These are phyloP conservation scores for Sycophila sp. DNA, from an alignment of 1,140 invertebrate species.

Conservation along the genomic window DNA sequence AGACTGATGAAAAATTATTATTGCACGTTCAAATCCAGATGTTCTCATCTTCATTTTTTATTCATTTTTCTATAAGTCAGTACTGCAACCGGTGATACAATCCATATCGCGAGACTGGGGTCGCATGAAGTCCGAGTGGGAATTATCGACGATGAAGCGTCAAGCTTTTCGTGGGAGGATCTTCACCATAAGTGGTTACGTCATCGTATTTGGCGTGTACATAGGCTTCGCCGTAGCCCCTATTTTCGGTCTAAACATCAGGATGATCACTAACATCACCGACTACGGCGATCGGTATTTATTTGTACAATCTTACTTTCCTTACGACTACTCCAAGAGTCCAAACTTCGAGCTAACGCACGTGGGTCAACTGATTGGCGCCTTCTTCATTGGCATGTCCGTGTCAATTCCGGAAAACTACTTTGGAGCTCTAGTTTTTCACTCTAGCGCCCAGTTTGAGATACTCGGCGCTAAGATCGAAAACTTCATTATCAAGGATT, in stretches of 20 bases:
- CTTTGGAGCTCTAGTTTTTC: conserved; percentile 9
- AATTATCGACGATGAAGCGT: neutral
- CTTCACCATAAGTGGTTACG: neutral
- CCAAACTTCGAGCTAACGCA: neutral
- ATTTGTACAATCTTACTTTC: neutral
- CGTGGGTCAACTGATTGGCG: neutral
- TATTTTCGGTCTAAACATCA: neutral
- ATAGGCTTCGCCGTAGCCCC: neutral
- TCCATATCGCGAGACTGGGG: neutral
- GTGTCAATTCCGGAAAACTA: conserved; percentile 16
- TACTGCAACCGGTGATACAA: neutral
- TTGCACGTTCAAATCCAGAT: too few species aligned
- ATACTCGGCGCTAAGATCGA: neutral
- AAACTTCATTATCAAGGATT: neutral
- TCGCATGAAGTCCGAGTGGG: neutral
- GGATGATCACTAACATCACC: conserved; percentile 6
- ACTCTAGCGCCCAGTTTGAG: conserved; percentile 9
- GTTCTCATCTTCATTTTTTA: too few species aligned
- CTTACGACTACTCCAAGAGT: conserved; percentile 14
- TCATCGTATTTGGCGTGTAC: neutral
- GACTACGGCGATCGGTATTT: neutral
- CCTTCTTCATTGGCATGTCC: neutral
- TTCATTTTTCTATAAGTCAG: neutral
- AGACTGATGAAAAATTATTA: too few species aligned
- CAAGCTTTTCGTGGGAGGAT: neutral